Percentiles rank a stretch among this genome's conserved stretches.
These are phyloP conservation scores for Drosophila acutilabella DNA, from an alignment of 2,888 invertebrate species.

Conservation along the genomic window DNA sequence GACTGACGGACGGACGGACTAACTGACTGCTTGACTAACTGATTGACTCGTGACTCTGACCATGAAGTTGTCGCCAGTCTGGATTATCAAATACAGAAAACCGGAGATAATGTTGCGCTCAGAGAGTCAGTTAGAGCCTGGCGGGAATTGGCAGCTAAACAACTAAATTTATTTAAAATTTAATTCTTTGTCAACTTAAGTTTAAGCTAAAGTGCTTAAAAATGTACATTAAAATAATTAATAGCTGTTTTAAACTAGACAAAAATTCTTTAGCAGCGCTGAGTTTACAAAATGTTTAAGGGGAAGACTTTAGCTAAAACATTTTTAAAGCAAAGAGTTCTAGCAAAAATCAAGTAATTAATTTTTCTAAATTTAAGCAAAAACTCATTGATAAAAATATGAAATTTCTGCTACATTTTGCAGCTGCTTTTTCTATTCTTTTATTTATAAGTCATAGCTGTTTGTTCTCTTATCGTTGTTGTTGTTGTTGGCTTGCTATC, in stretches of 20 bases:
- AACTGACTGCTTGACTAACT: constrained; percentile 33
- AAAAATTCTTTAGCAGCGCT: too few species aligned
- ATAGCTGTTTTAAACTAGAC: too few species aligned
- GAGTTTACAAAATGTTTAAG: too few species aligned
- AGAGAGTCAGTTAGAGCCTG: constrained; percentile 14
- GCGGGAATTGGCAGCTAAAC: neutral
- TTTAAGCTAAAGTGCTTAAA: too few species aligned
- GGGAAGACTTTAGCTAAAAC: too few species aligned
- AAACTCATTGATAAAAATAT: too few species aligned
- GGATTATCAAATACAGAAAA: constrained; percentile 54
- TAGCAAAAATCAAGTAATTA: too few species aligned
- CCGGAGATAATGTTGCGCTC: constrained; percentile 38
- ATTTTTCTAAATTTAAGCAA: too few species aligned
- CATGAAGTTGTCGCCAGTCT: constrained; percentile 44
- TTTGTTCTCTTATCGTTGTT: constrained; percentile 29
- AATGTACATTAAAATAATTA: too few species aligned
- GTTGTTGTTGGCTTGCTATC: constrained; percentile 12
- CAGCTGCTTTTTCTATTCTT: neutral
- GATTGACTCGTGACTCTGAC: constrained; percentile 31
- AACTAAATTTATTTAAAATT: neutral
- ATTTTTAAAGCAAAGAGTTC: too few species aligned
- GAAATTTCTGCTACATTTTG: neutral
- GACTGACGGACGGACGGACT: constrained; percentile 35
- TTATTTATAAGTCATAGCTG: constrained; percentile 21
- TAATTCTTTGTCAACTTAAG: neutral